Base-by-base conservation (phyloP, 2,113 vertebrate genomes). In the Pseudolaguvia tuberculata region DNA sequence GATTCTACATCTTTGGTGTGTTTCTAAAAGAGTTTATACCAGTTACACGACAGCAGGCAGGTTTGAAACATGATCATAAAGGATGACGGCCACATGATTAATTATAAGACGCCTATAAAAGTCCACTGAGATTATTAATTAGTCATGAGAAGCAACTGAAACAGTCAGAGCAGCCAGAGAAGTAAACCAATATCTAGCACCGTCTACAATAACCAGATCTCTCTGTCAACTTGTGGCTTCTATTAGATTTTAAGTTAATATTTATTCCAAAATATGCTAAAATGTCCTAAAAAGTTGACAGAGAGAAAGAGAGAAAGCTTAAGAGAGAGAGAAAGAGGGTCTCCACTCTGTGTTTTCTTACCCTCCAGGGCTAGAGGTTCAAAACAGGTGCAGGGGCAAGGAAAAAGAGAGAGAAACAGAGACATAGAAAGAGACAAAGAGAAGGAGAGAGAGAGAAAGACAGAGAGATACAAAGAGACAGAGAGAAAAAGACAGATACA, bases 331-430 rank as follows among this genome's bases (percentile, higher is more conserved):
- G 79, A 85, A 78, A 87, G 83, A 84, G 80, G 85, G 81, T 55
- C 48, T 73, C 69, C 74, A 81, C 82, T 79, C 61, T 91, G 85
- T 85, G 85, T 91, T 42, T 42, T 94, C 96, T 98, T 98, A 98
- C 96, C 96, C 96, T 92, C 96, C 96, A 98, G 77, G 96, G 96
- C 96, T 98, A 93, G 91, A 88, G 91, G 92, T 91, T 88, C 88
- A 92, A 89, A 88, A 84, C 87, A 92, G 39, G 29, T 45, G 84
- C 63, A 86, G 86, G 84, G n/a, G 15, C 53, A 29, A 8, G 77
- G 79, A 67, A 31, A 61, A 57, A 56, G 42, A 73, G 3, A 6
- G 31, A 35, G 31, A 42, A 9, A 42, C 39, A 42, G 35, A 71
- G 45, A 70, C 73, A 75, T 56, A 79, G 79, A 70, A 25, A 61